Conservation (phyloP, 2,113 vertebrate species). For the Raphicerus campestris region DNA sequence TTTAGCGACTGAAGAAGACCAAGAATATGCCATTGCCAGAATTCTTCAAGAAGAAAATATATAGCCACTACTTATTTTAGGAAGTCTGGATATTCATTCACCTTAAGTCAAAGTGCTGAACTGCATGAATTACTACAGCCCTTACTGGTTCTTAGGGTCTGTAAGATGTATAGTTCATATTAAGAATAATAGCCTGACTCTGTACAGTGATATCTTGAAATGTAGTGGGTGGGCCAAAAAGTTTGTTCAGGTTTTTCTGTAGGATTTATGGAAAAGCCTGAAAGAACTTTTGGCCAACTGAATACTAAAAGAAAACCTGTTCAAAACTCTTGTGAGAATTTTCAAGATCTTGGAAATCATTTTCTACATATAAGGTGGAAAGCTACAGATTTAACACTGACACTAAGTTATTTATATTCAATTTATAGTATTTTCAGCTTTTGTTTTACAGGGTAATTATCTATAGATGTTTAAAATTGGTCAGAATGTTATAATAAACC, state of each 20-base stretch:
- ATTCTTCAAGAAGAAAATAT: not conserved
- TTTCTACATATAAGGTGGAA: not conserved
- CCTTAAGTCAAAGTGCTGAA: not conserved
- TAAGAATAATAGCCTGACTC: slow-evolving; percentile 7
- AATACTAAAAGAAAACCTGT: slow-evolving; percentile 25
- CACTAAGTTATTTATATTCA: slow-evolving; percentile 1
- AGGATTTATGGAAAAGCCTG: not conserved
- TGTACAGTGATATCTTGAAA: not conserved
- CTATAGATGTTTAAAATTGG: not conserved
- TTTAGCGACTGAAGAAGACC: not conserved
- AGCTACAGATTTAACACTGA: not conserved
- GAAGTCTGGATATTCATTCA: not conserved
- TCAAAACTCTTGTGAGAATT: not conserved
- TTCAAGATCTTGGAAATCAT: not conserved
- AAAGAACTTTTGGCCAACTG: not conserved
- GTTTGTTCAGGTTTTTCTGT: not conserved
- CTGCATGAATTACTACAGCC: not conserved
- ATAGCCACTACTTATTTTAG: not conserved
- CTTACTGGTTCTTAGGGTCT: not conserved
- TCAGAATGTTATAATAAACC: slow-evolving; percentile 4
- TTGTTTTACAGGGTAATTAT: not conserved
- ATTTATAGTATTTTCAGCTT: slow-evolving; percentile 13
- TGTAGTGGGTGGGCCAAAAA: not conserved
- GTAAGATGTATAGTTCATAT: not conserved
- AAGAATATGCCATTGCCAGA: not conserved